Evolutionary conservation across 2,888 invertebrate species (phyloP).

Genomic region (Acronicta psi): DNA sequence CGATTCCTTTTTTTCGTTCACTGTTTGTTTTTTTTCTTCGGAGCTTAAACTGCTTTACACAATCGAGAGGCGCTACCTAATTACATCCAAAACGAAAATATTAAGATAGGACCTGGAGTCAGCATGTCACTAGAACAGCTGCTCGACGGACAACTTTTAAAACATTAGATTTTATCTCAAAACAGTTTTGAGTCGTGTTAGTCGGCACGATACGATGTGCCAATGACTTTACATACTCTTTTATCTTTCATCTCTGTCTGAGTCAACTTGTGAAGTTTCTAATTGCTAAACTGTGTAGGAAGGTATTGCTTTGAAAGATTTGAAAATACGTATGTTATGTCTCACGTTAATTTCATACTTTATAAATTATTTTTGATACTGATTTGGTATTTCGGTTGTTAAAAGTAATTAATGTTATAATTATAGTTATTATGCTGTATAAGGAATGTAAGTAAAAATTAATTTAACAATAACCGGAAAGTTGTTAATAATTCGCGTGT

Average conservation of each 20-base stretch:
- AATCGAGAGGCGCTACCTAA: too few relatives aligned
- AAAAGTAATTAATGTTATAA: neutral
- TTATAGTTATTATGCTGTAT: conserved; percentile 13
- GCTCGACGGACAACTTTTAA: conserved; percentile 32
- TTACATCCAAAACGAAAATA: neutral
- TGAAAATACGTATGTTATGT: too few relatives aligned
- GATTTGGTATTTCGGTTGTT: conserved; percentile 17
- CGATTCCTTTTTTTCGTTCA: too few relatives aligned
- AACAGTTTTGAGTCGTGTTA: conserved; percentile 41
- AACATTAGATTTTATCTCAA: conserved; percentile 42
- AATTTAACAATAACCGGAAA: neutral
- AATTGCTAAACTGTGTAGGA: conserved; percentile 30
- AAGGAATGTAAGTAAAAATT: neutral
- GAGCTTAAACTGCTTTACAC: too few relatives aligned
- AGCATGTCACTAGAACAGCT: conserved; percentile 16
- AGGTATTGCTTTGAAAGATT: conserved; percentile 1
- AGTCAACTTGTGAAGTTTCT: conserved; percentile 40
- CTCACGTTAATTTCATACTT: too few relatives aligned
- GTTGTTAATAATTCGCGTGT: neutral
- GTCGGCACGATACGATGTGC: conserved; percentile 41
- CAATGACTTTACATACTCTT: conserved; percentile 42
- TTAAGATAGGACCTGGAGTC: neutral
- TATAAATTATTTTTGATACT: too few relatives aligned
- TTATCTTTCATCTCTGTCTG: conserved; percentile 52
- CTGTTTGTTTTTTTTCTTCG: too few relatives aligned